These are phyloP conservation scores for Adoxophyes honmai DNA, from an alignment of 1,140 invertebrate genomes.

Conservation along the genomic window DNA sequence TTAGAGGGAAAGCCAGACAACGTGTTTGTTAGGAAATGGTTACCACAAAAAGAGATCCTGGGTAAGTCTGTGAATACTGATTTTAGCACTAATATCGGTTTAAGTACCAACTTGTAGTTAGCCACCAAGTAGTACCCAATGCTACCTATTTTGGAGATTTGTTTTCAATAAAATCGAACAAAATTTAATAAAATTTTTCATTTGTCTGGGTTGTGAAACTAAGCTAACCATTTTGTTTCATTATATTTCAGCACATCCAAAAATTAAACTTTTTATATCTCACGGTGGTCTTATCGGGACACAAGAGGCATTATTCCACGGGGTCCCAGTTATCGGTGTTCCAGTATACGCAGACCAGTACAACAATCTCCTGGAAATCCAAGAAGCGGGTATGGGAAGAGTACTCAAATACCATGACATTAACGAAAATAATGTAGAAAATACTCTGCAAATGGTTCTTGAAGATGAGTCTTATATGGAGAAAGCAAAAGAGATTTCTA, in stretches of 20 bases:
- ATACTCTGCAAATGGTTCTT: slow-evolving; percentile 39
- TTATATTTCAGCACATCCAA: slow-evolving; percentile 78
- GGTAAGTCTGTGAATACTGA: too few species aligned
- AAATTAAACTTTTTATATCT: slow-evolving; percentile 80
- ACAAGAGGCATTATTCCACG: slow-evolving; percentile 81
- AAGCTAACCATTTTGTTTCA: too few species aligned
- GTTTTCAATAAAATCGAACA: too few species aligned
- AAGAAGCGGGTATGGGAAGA: slow-evolving; percentile 69
- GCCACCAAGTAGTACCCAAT: too few species aligned
- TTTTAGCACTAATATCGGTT: too few species aligned
- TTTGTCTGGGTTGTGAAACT: too few species aligned
- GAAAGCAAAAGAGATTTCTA: slow-evolving; percentile 63
- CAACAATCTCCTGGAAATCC: slow-evolving; percentile 75
- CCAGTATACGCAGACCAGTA: slow-evolving; percentile 81
- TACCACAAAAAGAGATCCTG: slow-evolving; percentile 84
- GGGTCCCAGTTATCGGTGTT: slow-evolving; percentile 82
- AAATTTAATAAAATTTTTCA: too few species aligned
- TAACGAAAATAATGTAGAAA: slow-evolving; percentile 41
- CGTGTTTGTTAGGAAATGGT: slow-evolving; percentile 81
- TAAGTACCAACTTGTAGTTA: too few species aligned
- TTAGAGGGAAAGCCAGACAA: slow-evolving; percentile 78
- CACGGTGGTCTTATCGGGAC: slow-evolving; percentile 83
- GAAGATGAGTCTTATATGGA: slow-evolving; percentile 41
- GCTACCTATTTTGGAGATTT: too few species aligned
- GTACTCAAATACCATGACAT: slow-evolving; percentile 53